Evolutionary conservation across 2,113 vertebrate genomes (phyloP), one percentile per base, ranked within the genome.

Genomic region (Ascaphus truei): DNA sequence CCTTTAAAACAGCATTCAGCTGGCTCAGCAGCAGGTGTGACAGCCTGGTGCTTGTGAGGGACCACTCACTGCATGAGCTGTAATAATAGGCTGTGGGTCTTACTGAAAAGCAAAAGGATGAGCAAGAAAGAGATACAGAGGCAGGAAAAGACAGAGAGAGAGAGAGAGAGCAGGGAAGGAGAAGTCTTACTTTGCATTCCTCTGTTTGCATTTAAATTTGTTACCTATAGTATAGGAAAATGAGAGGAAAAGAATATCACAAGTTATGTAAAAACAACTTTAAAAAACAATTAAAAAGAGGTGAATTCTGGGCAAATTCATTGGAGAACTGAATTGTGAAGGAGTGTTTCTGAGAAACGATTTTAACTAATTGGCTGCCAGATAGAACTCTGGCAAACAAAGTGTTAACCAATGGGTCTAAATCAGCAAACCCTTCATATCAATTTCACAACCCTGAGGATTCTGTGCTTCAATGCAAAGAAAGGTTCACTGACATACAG

Each of bases 131-230:
- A 45, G 7, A 45, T 18, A 45, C 16, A 45, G 16, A 18, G 7
- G 12, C 33, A 34, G 33, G 33, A 12, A 34, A 34, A 34, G 12
- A 2, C n/a, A 43, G 39, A 43, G n/a, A 39, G 9, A 20, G 41
- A 45, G 7, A 45, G n/a, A 45, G 20, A 45, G 16, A 18, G 7
- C 33, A 34, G 33, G 33, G 33, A 34, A 34, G 12, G 12, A 2
- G 6, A 43, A 43, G 2, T 12, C 65, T 69, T 69, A 69, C 66
- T 60, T 59, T 69, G 66, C 22, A 60, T 69, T 69, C 45, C 23
- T 60, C 26, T 50, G 56, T 60, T 69, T 69, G 27, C 66, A 69
- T 69, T 69, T 69, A 34, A 60, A 69, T 51, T 69, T 69, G 45
- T 69, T 69, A 51, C 66, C 66, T 69, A 43, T 26, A 11, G 23